phyloP scores from a whole-genome alignment of 2,113 vertebrate genomes.

The Strix aluco region DNA sequence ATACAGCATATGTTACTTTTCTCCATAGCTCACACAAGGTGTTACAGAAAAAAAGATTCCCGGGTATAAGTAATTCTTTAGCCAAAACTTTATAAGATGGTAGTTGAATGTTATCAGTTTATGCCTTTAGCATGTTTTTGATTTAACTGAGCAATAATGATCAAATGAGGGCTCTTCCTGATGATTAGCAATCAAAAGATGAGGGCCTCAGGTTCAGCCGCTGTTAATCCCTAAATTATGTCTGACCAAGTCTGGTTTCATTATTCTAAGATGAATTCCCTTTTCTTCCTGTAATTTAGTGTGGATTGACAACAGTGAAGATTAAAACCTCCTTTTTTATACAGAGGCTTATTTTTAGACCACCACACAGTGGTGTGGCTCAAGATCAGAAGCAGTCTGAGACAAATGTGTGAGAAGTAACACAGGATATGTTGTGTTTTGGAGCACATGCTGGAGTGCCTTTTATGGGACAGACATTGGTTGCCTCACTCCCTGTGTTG shows the following conservation, averaged over 20 bases:
- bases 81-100: neutral
- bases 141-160: conserved; percentile 28
- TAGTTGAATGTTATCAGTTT: neutral
- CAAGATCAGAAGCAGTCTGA: neutral
- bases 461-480: neutral
- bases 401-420: neutral
- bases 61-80: neutral
- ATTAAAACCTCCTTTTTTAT: neutral
- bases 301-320: neutral
- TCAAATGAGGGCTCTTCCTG: neutral
- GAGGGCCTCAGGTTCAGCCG: neutral
- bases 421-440: neutral
- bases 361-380: neutral
- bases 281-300: neutral
- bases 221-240: neutral
- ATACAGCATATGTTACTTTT: neutral
- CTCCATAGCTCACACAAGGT: neutral
- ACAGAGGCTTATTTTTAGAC: neutral
- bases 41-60: neutral
- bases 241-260: neutral
- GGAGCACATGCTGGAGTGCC: neutral
- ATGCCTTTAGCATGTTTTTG: neutral
- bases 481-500: neutral
- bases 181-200: conserved; percentile 20
- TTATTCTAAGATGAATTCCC: neutral